phyloP scores from a whole-genome alignment of 2,113 vertebrate genomes.

The Lethenteron camtschaticum region DNA sequence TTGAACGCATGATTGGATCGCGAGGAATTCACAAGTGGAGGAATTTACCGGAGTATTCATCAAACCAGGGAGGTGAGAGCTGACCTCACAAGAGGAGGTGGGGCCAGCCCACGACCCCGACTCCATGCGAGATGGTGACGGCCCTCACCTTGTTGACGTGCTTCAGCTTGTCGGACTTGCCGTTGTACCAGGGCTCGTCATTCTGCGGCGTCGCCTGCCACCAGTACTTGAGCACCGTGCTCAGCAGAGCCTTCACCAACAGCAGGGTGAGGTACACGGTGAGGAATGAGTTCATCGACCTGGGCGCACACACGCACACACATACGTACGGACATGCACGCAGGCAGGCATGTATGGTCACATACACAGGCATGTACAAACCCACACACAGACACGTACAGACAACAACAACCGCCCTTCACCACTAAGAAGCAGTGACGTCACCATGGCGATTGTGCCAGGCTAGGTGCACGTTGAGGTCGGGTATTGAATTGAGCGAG shows the following conservation, averaged over 20 bases:
- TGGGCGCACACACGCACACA: conserved; percentile 13
- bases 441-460: no score
- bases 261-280: conserved; percentile 89
- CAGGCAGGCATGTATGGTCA: background rate
- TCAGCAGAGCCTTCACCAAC: conserved; percentile 69
- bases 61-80: no score
- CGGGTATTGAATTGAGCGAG: no score
- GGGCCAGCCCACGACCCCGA: no score
- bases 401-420: background rate
- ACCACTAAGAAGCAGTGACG: no score
- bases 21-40: no score
- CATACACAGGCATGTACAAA: background rate
- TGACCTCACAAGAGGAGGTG: no score
- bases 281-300: conserved; percentile 87
- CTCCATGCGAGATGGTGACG: no score
- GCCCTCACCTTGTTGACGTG: no score
- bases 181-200: conserved; percentile 66
- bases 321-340: background rate
- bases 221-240: conserved; percentile 61
- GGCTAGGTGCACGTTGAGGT: no score
- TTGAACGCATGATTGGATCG: no score
- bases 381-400: background rate
- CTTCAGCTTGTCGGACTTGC: background rate
- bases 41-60: no score
- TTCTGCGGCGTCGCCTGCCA: conserved; percentile 44